phyloP scores from a whole-genome alignment of 2,113 vertebrate species.

The Takifugu flavidus region DNA sequence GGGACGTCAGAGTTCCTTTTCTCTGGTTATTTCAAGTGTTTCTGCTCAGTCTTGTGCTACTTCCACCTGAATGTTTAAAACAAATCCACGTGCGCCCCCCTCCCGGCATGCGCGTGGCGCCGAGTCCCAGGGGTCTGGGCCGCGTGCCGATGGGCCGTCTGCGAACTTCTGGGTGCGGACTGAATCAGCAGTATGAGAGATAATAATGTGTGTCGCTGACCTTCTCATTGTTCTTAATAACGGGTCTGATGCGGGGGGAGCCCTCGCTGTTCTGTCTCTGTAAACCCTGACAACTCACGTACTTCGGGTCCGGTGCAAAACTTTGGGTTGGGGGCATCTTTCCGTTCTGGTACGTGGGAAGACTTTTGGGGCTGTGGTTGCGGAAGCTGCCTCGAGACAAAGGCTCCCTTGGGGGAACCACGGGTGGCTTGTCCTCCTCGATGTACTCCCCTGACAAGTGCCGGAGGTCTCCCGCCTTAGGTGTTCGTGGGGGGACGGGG shows the following conservation, averaged over 20 bases:
- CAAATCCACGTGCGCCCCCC: conserved; percentile 55
- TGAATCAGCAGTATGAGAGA: conserved; percentile 82
- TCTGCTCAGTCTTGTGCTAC: conserved; percentile 30
- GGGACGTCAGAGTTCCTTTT: conserved; percentile 41
- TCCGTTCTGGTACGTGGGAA: conserved; percentile 89
- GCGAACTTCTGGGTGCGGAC: conserved; percentile 71
- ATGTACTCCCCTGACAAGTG: conserved; percentile 91
- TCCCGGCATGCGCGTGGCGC: conserved; percentile 32
- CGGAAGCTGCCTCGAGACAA: conserved; percentile 81
- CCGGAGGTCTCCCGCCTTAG: conserved; percentile 81
- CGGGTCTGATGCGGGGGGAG: conserved; percentile 91
- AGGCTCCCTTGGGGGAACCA: conserved; percentile 89
- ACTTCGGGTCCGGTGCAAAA: conserved; percentile 95
- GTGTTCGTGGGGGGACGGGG: conserved; percentile 87
- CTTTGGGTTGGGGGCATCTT: conserved; percentile 97
- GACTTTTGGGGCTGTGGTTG: conserved; percentile 91
- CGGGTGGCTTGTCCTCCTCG: conserved; percentile 90
- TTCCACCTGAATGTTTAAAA: conserved; percentile 56
- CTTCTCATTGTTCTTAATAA: conserved; percentile 90
- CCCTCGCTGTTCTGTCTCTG: conserved; percentile 92
- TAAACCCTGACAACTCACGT: conserved; percentile 85
- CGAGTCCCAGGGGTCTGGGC: conserved; percentile 54
- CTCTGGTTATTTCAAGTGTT: conserved; percentile 41
- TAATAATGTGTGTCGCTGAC: conserved; percentile 93
- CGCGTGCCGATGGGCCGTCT: conserved; percentile 45